These are phyloP conservation scores for Heteromormyrus szaboi DNA, from an alignment of 2,797 vertebrate genomes.

Conservation along the genomic window DNA sequence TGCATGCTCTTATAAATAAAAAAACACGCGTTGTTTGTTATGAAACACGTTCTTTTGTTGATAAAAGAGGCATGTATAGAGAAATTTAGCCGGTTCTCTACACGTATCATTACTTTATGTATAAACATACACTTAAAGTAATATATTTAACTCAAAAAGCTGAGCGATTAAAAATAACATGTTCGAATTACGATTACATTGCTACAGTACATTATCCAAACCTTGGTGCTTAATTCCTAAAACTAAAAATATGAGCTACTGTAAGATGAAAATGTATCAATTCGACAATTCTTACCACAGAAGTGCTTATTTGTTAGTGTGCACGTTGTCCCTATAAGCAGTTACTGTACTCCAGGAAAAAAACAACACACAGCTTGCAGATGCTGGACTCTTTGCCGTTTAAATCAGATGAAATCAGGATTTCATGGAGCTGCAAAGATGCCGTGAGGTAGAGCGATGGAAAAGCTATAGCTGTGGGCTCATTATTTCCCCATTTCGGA, in stretches of 20 bases:
- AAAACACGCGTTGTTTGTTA: neutral
- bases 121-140: neutral
- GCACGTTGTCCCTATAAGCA: neutral
- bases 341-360: neutral
- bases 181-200: neutral
- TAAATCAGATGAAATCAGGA: neutral
- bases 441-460: neutral
- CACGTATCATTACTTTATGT: neutral
- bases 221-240: neutral
- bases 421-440: neutral
- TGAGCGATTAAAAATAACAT: neutral
- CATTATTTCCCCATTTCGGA: neutral
- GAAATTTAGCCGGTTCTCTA: neutral
- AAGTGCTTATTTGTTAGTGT: neutral
- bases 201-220: neutral
- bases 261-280: neutral
- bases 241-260: neutral
- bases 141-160: neutral
- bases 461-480: neutral
- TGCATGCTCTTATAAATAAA: neutral
- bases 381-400: neutral
- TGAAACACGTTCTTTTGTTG: neutral
- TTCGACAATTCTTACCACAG: slow-evolving; percentile 6
- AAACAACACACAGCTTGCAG: neutral
- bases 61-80: neutral